Percentiles rank a stretch among this genome's conserved stretches.
These are phyloP conservation scores for Drosophila kokeensis DNA, from an alignment of 2,888 invertebrate species.

Conservation along the genomic window DNA sequence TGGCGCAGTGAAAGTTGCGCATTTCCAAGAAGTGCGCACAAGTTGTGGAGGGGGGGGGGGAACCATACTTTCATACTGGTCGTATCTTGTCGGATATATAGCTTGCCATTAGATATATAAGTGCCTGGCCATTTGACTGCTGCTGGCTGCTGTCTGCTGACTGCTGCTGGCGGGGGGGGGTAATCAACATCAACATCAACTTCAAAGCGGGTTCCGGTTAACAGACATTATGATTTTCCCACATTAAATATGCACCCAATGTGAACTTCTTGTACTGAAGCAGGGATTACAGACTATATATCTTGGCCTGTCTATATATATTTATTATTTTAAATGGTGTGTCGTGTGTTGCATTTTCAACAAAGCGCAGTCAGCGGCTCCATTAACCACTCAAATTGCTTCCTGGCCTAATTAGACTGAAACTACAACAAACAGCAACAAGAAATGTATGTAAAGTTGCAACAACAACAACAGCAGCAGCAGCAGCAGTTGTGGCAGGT, in stretches of 20 bases:
- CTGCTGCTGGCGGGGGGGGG: slow-evolving; percentile 13
- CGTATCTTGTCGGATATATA: slow-evolving; percentile 35
- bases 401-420: slow-evolving; percentile 71
- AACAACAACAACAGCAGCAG: slow-evolving; percentile 14
- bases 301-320: background rate
- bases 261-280: slow-evolving; percentile 37
- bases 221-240: slow-evolving; percentile 63
- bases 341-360: slow-evolving; percentile 39
- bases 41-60: slow-evolving; percentile 11
- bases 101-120: slow-evolving; percentile 59
- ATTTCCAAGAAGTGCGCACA: slow-evolving; percentile 62
- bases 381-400: slow-evolving; percentile 69
- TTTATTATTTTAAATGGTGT: slow-evolving; percentile 23
- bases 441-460: slow-evolving; percentile 21
- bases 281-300: background rate
- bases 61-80: slow-evolving; percentile 33
- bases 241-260: slow-evolving; percentile 71
- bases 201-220: slow-evolving; percentile 63
- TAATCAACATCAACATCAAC: slow-evolving; percentile 27
- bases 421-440: slow-evolving; percentile 13
- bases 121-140: slow-evolving; percentile 52
- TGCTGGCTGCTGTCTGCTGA: slow-evolving; percentile 27
- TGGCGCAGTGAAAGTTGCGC: slow-evolving; percentile 68
- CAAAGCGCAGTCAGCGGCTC: slow-evolving; percentile 45
- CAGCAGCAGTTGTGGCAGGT: slow-evolving; percentile 22